Evolutionary conservation across 1,140 invertebrate genomes (phyloP), one percentile per base, ranked within the genome.

Genomic region (Diploscapter pachys): DNA sequence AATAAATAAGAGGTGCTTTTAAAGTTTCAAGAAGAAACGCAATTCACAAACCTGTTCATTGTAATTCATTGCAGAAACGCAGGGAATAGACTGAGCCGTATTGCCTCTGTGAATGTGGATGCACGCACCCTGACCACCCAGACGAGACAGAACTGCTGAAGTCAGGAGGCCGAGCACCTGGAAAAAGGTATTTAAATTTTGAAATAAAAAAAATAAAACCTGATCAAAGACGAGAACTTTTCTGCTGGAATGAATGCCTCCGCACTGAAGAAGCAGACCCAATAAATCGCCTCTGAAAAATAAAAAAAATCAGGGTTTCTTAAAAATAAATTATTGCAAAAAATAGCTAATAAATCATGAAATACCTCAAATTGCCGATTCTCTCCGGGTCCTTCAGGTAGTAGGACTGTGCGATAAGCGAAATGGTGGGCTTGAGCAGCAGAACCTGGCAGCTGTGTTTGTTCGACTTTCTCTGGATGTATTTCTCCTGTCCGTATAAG

Each of bases 391-490:
- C 75, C 56, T 76, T 76, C 55, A 61, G 6, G 11, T 71, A 71
- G 51, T 76, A 76, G 2, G 75, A 63, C n/a, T 69, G 57, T 3
- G 63, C 69, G 2, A 76, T n/a, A 4, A 76, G 70, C 51, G 69
- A 54, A 13, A 76, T 71, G 2, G 75, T 76, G 5, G 75, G 75
- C 8, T 73, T 61, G 9, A 76, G 55, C 48, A 76, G 52, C 3
- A 76, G 54, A 49, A 71, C 62, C 66, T 63, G 65, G 62, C 56
- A 62, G 4, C 61, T 57, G 4, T n/a, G 75, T 53, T 76, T 76
- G 51, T 76, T 76, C n/a, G 67, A 50, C 56, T 76, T 76, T 31
- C 75, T 49, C 56, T 65, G 51, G 62, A 76, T 76, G 55, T 76
- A 76, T 49, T 76, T 76, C 31, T 71, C 72, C 75, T 76, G 69